A percentile compares a stretch with the other conserved stretches of the same genome.
These are phyloP conservation scores for Papilio demoleus DNA, from an alignment of 2,888 invertebrate species.

Conservation along the genomic window DNA sequence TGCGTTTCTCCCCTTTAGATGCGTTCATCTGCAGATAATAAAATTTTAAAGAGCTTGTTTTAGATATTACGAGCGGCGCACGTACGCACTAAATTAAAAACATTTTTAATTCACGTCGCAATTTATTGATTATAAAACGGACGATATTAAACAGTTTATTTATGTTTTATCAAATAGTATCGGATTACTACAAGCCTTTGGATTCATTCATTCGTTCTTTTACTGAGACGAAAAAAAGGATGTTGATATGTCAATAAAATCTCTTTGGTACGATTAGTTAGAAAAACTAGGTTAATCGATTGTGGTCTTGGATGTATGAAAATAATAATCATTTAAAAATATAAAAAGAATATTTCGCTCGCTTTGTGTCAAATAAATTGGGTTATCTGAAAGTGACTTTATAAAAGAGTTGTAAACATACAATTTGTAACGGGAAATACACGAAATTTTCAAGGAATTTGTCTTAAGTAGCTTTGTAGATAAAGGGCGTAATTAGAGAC, in stretches of 20 bases:
- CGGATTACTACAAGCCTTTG: too few relatives aligned
- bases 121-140: constrained; percentile 4
- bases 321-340: too few relatives aligned
- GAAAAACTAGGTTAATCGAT: too few relatives aligned
- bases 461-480: constrained; percentile 32
- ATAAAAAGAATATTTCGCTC: too few relatives aligned
- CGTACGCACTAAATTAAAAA: constrained; percentile 44
- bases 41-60: constrained; percentile 67
- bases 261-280: too few relatives aligned
- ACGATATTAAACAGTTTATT: background rate
- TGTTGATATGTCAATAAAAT: too few relatives aligned
- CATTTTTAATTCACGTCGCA: constrained; percentile 28
- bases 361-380: too few relatives aligned
- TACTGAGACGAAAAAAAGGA: too few relatives aligned
- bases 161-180: background rate
- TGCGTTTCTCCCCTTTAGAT: constrained; percentile 67
- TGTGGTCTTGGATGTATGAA: too few relatives aligned
- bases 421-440: background rate
- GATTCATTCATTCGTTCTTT: too few relatives aligned
- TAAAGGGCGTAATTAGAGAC: constrained; percentile 39
- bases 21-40: constrained; percentile 53
- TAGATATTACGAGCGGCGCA: constrained; percentile 55
- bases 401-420: constrained; percentile 9
- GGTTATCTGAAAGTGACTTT: too few relatives aligned
- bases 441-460: constrained; percentile 6